Base-by-base conservation (phyloP, 2,797 vertebrate species). In the Clarias platycephalus region DNA sequence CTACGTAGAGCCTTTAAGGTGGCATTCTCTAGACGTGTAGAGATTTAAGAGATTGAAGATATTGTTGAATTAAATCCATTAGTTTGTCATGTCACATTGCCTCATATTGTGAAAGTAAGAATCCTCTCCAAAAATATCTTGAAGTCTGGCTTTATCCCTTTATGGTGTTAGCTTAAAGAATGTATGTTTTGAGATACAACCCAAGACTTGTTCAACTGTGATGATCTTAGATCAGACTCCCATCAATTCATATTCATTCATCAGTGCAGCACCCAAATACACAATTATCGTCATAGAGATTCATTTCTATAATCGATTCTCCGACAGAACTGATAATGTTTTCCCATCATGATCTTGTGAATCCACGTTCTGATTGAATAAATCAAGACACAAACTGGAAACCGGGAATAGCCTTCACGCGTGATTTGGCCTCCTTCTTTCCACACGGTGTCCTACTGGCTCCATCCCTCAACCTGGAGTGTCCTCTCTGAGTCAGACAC, bases 401-500 rank as follows among this genome's bases (percentile, higher is more conserved):
- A 55, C n/a, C 28, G 49, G 72, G 72, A 76, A 31, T 76, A 76
- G 53, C 31, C 5, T 77, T 40, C 16, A 22, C n/a, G 75, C 57
- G 37, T 60, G 75, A 5, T 37, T 77, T 7, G 9, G 20, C 18
- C 12, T 18, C 75, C 31, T 77, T 77, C 75, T 77, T 77, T 77
- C 75, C 55, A 37, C 75, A 60, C 15, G 31, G 75, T 37, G 31
- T 60, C 55, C 55, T 77, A 60, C 55, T 79, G 74, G 26, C 76
- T 81, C 58, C n/a, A 77, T 87, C 31, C 63, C 57, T 84, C 66
- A 49, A 31, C 55, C 28, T 68, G 74, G 81, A 79, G 68, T 68
- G 75, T 83, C 84, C 80, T 84, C 31, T 67, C 18, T 60, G 55
- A 85, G 31, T 83, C 84, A 87, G 84, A 87, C 86, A 76, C 64